Base-by-base conservation (phyloP, 2,888 invertebrate genomes). In the Caenorhabditis panamensis region DNA sequence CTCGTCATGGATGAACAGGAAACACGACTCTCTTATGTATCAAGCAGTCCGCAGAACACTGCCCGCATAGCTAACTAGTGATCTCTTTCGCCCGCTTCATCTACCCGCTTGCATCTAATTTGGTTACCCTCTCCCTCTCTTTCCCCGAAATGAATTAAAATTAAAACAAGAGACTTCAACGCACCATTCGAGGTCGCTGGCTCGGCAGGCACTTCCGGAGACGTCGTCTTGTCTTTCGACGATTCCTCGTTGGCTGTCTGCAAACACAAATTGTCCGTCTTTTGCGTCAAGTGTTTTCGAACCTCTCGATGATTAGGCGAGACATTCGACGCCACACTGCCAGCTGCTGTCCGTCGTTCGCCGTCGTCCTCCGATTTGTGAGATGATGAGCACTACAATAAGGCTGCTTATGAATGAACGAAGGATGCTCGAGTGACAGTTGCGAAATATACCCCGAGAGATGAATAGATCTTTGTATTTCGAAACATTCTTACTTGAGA, bases 281-380 rank as follows among this genome's bases (percentile, higher is more conserved):
- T 24, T 9, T 31, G n/a, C 24, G 26, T 54, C 54, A 54, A 54
- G 54, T 54, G 54, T 28, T 54, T 28, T 54, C 67, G 24, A 62
- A 76, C 75, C 62, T 63, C 68, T 44, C 66, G 73, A 73, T 79
- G 79, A 58, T 68, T 72, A 9, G 79, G 73, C 41, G 79, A 72
- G 31, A 68, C 73, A 26, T 66, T 66, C 37, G 73, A 54, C 9
- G 54, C 66, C 16, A 49, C 58, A 58, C 79, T 79, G 28, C 79
- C 72, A 72, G 72, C 72, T 78, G 72, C 72, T 72, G 71, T 66
- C 61, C 67, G 72, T 36, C 79, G 56, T 49, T 51, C 67, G 44
- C 68, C 63, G 53, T 79, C 79, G 53, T 78, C 78, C 26, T 76
- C 75, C 2, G 75, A 76, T 4, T 61, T 51, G 54, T 78, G 78